Base-by-base conservation (phyloP, 2,797 vertebrate species). In the Agapornis canus region DNA sequence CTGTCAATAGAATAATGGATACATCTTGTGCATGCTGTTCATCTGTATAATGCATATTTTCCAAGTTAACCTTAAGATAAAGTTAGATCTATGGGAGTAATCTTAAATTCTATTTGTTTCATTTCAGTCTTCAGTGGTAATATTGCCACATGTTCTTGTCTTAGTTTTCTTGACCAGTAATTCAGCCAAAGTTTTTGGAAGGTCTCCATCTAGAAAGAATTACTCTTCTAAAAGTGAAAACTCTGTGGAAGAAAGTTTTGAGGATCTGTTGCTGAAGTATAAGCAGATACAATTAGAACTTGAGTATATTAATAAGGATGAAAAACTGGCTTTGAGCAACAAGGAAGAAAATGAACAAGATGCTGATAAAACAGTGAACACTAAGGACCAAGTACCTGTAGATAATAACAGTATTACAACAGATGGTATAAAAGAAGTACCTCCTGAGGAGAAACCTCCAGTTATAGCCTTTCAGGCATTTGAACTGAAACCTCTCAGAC, bases 231-330 rank as follows among this genome's bases (percentile, higher is more conserved):
- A 98, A 97, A 92, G 96, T 49, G 99, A 99, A 60, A 98, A 94
- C 85, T 97, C 97, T 56, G 96, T 97, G 69, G 99, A 99, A 63
- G 99, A 99, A 98, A 99, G 98, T 94, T 99, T 99, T 82, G 99
- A 99, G 97, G 99, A 99, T 93, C 97, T 99, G 59, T 98, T 99
- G 84, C 97, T 98, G 94, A 99, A 99, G 94, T 99, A 99, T 94
- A 99, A 99, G 87, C 99, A 99, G 97, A 99, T 99, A 94, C 99
- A 99, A 43, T 97, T 99, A 86, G 99, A 99, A 96, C 98, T 99
- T 76, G 99, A 99, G 86, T 99, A 98, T 90, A 99, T 99, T 96
- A 99, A 98, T 56, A 99, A 99, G 86, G 99, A 99, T 97, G 99
- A 99, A 97, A 99, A 98, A 82, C 98, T 98, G 92, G 99, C 98